Evolutionary conservation across 2,888 invertebrate species (phyloP), one percentile per base, ranked within the genome.

Genomic region (Flexamia atlantica): DNA sequence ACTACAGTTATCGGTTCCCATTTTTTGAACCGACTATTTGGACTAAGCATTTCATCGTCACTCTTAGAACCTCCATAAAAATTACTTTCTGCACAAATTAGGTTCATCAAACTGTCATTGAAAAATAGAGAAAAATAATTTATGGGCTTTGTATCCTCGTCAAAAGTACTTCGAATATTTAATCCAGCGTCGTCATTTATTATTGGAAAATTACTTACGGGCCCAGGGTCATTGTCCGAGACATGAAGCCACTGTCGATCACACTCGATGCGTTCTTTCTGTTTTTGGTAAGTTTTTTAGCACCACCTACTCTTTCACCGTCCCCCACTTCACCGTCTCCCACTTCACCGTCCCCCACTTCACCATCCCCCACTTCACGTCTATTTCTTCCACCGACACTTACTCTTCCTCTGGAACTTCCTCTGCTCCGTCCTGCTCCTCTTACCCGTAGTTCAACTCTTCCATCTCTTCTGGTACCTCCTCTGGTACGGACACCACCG

Each of bases 91-190:
- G 25, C 32, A 32, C 32, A 30, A n/a, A 70, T 70, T 25, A n/a
- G 70, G 30, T 25, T 30, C 28, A 70, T 5, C n/a, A 70, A 12
- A 30, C 5, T 30, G 14, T 32, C 70, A 30, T 32, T 70, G 32
- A 70, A 70, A 70, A 70, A 70, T 4, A 70, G 20, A 9, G 25
- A n/a, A 70, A 70, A 70, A 70, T 70, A 70, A 30, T 70, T 4
- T 14, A 32, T 60, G 25, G 70, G 28, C 30, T 70, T 30, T 30
- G 30, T 70, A 30, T 25, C 25, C 25, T 70, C 70, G 32, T 32
- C 60, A 28, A 70, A 70, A 70, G 12, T 30, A 30, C 28, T 7
- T 17, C 32, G 70, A 30, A 70, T 25, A 25, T n/a, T 32, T 32
- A 23, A 23, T 30, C 70, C 70, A 70, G 28, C 30, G 20, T 32